A percentile compares a stretch with the other conserved stretches of the same genome.
Conservation (phyloP, 2,888 invertebrate species). For the Panopea generosa region DNA sequence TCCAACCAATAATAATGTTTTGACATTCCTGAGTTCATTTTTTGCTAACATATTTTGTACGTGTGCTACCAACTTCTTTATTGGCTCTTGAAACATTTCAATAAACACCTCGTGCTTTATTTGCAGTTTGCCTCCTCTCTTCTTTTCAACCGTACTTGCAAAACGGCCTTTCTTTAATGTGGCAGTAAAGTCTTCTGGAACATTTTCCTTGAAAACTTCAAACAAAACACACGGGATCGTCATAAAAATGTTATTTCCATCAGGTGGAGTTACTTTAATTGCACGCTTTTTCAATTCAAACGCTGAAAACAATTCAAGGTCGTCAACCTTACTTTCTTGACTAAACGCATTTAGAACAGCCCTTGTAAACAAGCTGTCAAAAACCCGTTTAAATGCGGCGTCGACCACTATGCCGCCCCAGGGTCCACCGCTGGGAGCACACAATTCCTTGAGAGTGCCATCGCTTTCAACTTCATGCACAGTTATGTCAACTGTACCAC, state of each 20-base stretch:
- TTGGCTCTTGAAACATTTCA: conserved; percentile 4
- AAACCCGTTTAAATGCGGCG: conserved; percentile 23
- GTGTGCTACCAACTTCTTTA: not conserved
- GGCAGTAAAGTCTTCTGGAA: not conserved
- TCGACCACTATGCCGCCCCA: conserved; percentile 47
- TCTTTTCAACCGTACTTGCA: too few relatives aligned
- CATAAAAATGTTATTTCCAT: too few relatives aligned
- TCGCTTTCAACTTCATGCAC: conserved; percentile 35
- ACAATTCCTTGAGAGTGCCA: conserved; percentile 29
- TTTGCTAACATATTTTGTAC: not conserved
- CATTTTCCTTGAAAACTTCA: too few relatives aligned
- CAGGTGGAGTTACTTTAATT: not conserved
- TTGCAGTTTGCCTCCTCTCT: too few relatives aligned
- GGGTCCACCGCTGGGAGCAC: conserved; percentile 35
- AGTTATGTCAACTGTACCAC: conserved; percentile 49
- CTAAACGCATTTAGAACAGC: not conserved
- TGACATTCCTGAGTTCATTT: not conserved
- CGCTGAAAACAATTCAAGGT: not conserved
- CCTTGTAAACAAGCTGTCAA: not conserved
- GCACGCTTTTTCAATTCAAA: not conserved
- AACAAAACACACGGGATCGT: too few relatives aligned
- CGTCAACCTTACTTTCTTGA: conserved; percentile 1
- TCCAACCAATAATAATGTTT: conserved; percentile 12
- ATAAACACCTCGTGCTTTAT: not conserved
- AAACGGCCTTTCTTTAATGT: not conserved